Percentiles rank a stretch among this genome's conserved stretches.
Evolutionary conservation across 2,888 invertebrate species (phyloP).

Genomic region (Drosophila niveifrons): DNA sequence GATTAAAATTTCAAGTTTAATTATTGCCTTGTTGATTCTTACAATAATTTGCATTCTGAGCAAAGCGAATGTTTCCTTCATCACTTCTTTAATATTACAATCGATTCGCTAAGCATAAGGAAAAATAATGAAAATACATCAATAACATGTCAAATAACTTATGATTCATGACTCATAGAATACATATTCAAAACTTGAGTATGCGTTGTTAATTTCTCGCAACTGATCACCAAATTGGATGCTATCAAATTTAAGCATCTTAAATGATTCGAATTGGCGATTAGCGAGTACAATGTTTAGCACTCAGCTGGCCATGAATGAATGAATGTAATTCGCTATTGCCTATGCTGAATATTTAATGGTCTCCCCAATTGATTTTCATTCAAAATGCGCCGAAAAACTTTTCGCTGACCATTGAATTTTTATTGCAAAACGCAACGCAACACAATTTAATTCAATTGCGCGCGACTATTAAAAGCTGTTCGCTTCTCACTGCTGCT

Average conservation of each 20-base stretch:
- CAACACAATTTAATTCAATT: slow-evolving; percentile 55
- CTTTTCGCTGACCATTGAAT: slow-evolving; percentile 25
- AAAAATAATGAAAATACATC: too few species aligned
- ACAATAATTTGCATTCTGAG: too few species aligned
- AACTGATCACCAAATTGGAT: slow-evolving; percentile 1
- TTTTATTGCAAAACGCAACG: slow-evolving; percentile 23
- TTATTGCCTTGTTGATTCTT: too few species aligned
- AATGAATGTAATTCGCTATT: slow-evolving; percentile 3
- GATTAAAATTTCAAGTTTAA: too few species aligned
- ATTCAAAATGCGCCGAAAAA: slow-evolving; percentile 21
- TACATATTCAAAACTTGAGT: too few species aligned
- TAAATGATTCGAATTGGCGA: not conserved
- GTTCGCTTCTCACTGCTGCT: not conserved
- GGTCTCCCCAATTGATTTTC: slow-evolving; percentile 7
- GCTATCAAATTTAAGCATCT: not conserved
- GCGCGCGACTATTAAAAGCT: slow-evolving; percentile 51
- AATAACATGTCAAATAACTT: too few species aligned
- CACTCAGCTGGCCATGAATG: not conserved
- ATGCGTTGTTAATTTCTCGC: too few species aligned
- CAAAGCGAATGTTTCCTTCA: too few species aligned
- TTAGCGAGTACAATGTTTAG: slow-evolving; percentile 3
- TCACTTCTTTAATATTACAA: too few species aligned
- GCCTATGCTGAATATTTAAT: slow-evolving; percentile 18
- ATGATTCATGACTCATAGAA: too few species aligned
- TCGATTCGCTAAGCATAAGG: too few species aligned